Conservation (phyloP, 2,113 vertebrate species). For the Paramisgurnus dabryanus region DNA sequence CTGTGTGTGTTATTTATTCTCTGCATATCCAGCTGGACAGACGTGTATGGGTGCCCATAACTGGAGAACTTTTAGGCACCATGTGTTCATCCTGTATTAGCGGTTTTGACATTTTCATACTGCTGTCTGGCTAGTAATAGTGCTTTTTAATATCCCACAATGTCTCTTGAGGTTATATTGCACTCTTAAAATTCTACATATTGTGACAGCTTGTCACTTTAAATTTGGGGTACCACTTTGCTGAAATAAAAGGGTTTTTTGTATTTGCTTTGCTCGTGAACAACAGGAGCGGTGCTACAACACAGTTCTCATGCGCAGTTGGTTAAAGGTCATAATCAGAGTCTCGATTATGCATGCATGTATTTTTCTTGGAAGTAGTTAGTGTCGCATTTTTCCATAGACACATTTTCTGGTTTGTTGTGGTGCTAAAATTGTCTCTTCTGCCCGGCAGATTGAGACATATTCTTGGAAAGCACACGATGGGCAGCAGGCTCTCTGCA, state of each 20-base stretch:
- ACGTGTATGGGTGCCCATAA: constrained; percentile 26
- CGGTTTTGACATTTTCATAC: background rate
- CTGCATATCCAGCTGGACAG: constrained; percentile 14
- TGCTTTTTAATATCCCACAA: background rate
- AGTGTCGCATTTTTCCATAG: constrained; percentile 10
- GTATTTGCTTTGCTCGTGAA: background rate
- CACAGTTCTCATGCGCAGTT: background rate
- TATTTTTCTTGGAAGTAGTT: constrained; percentile 16
- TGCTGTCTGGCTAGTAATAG: background rate
- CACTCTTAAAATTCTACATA: too few relatives aligned
- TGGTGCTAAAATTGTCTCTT: constrained; percentile 28
- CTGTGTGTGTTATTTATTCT: constrained; percentile 20
- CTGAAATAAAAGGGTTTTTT: background rate
- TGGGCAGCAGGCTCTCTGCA: constrained; percentile 53
- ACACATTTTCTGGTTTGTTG: constrained; percentile 37
- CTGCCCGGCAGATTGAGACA: constrained; percentile 52
- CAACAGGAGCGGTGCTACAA: background rate
- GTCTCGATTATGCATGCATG: background rate
- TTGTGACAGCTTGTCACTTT: background rate
- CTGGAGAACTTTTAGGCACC: constrained; percentile 28
- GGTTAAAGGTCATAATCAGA: background rate
- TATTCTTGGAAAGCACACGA: constrained; percentile 54
- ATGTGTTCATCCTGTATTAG: background rate
- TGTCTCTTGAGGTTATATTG: too few relatives aligned
- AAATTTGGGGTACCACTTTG: background rate